Conservation (phyloP, 2,888 invertebrate genomes). For the Cabera pusaria region DNA sequence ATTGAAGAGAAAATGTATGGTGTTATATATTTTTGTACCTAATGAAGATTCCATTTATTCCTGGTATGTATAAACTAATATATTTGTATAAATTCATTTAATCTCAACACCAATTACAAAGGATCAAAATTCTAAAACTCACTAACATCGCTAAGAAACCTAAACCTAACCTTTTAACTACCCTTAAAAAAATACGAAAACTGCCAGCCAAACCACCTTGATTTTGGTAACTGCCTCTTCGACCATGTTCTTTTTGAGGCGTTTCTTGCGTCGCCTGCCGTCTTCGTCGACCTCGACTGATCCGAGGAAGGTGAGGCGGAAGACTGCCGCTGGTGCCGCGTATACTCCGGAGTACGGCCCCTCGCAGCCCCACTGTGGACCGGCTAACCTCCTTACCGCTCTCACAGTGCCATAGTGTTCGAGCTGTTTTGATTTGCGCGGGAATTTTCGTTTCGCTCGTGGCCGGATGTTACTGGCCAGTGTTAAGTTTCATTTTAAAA, state of each 20-base stretch:
- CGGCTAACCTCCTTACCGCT: constrained; percentile 38
- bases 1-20: no score
- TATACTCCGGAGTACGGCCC: constrained; percentile 78
- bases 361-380: constrained; percentile 70
- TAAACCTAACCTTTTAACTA: no score
- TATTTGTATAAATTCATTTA: no score
- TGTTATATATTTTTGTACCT: no score
- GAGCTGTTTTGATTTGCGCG: constrained; percentile 24
- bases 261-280: constrained; percentile 87
- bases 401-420: constrained; percentile 27
- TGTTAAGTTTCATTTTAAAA: no score
- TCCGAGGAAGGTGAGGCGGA: constrained; percentile 92
- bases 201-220: constrained; percentile 86
- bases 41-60: no score
- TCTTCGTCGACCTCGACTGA: constrained; percentile 94
- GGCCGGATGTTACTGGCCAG: no score
- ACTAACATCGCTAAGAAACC: not conserved
- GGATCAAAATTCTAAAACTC: no score
- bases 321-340: constrained; percentile 88
- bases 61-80: no score
- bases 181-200: constrained; percentile 19
- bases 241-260: constrained; percentile 94
- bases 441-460: not conserved
- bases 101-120: no score
- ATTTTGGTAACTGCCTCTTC: constrained; percentile 94